These are phyloP conservation scores for Brachionus paranguensis DNA, from an alignment of 1,140 invertebrate species.

Conservation along the genomic window DNA sequence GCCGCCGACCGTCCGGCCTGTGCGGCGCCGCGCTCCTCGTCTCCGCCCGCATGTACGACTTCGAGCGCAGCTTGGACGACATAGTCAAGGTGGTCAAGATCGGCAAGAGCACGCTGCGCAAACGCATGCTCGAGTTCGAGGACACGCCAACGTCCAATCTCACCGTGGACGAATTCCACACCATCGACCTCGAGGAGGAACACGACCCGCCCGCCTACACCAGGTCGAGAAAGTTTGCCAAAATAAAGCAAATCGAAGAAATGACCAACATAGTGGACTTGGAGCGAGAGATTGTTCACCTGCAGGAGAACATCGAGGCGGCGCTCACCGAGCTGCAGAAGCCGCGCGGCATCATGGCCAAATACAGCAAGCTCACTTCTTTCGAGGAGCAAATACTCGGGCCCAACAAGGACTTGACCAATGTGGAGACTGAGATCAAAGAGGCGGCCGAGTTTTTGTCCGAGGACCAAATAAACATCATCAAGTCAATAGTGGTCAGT, in stretches of 20 bases:
- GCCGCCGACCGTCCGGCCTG: slow-evolving; percentile 84
- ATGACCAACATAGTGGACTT: slow-evolving; percentile 17
- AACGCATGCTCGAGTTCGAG: slow-evolving; percentile 80
- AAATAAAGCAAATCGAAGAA: slow-evolving; percentile 51
- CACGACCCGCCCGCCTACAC: slow-evolving; percentile 73
- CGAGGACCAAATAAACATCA: slow-evolving; percentile 27
- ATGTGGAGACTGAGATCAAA: neutral
- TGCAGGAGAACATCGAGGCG: slow-evolving; percentile 35
- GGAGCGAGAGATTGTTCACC: neutral
- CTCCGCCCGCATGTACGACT: slow-evolving; percentile 83
- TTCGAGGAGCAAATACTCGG: slow-evolving; percentile 28
- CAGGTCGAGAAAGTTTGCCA: slow-evolving; percentile 56
- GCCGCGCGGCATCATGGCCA: slow-evolving; percentile 28
- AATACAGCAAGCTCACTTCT: slow-evolving; percentile 6
- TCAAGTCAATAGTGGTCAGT: neutral
- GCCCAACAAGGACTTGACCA: slow-evolving; percentile 29
- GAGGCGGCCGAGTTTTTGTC: slow-evolving; percentile 38
- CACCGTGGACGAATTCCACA: slow-evolving; percentile 93
- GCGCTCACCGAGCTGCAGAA: slow-evolving; percentile 32
- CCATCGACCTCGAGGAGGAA: slow-evolving; percentile 88
- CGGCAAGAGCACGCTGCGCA: slow-evolving; percentile 34
- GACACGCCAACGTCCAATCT: slow-evolving; percentile 82
- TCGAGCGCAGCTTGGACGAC: slow-evolving; percentile 76
- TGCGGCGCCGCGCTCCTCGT: slow-evolving; percentile 92
- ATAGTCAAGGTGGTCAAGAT: slow-evolving; percentile 92